phyloP scores from a whole-genome alignment of 2,113 vertebrate genomes.

The Epinephelus fuscoguttatus region DNA sequence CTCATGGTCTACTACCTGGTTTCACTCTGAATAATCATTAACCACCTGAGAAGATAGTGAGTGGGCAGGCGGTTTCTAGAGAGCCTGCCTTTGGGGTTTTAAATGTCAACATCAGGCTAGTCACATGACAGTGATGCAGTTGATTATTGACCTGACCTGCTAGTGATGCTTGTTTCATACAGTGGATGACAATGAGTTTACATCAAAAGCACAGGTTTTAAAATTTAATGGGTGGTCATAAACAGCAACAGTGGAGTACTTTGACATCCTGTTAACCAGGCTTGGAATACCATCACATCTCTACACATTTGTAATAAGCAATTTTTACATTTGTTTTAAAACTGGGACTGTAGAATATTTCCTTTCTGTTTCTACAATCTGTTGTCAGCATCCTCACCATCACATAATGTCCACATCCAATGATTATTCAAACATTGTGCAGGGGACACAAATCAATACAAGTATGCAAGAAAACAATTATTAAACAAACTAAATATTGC shows the following conservation, averaged over 20 bases:
- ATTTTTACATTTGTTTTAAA: not conserved
- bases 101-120: slow-evolving; percentile 45
- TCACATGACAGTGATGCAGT: not conserved
- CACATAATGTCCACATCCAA: not conserved
- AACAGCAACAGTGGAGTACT: not conserved
- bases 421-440: slow-evolving; percentile 1
- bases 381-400: not conserved
- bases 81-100: slow-evolving; percentile 36
- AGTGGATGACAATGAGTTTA: not conserved
- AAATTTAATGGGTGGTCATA: not conserved
- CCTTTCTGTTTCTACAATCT: not conserved
- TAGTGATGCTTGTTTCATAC: not conserved
- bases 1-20: slow-evolving; percentile 72
- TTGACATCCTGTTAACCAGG: not conserved
- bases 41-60: slow-evolving; percentile 71
- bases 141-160: slow-evolving; percentile 49
- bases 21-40: slow-evolving; percentile 91
- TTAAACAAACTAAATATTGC: not conserved
- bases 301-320: not conserved
- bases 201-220: not conserved
- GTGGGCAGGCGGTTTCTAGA: slow-evolving; percentile 68
- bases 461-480: not conserved
- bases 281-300: not conserved
- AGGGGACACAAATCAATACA: not conserved
- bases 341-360: not conserved